Conservation (phyloP, 2,113 vertebrate genomes). For the Sapayoa aenigma region DNA sequence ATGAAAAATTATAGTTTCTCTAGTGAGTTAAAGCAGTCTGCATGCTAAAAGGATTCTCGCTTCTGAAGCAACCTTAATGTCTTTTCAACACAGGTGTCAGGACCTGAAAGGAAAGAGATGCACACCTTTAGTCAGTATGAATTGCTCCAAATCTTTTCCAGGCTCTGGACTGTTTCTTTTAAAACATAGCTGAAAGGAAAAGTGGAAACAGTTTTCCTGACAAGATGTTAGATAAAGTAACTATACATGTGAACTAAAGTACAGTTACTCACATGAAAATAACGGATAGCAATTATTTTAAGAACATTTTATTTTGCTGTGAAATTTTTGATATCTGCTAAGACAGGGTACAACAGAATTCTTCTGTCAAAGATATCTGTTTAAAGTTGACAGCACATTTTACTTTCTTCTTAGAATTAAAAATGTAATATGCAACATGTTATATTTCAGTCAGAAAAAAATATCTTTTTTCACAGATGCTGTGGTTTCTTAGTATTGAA, state of each 20-base stretch:
- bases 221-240: neutral
- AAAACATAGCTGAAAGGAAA: neutral
- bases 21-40: neutral
- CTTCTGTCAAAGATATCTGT: neutral
- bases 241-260: neutral
- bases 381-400: neutral
- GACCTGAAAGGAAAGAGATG: neutral
- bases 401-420: neutral
- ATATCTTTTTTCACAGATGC: neutral
- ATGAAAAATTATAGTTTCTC: neutral
- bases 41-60: neutral
- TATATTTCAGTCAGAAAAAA: neutral
- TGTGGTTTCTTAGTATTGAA: neutral
- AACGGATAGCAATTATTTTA: neutral
- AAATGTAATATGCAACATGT: neutral
- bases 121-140: accelerated
- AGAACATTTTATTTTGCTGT: neutral
- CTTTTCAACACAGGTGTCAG: neutral
- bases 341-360: neutral
- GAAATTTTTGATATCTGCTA: neutral
- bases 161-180: neutral
- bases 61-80: neutral
- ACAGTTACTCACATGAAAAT: neutral
- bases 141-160: neutral
- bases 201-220: neutral